Percentiles rank a stretch among this genome's conserved stretches.
Evolutionary conservation across 2,888 invertebrate species (phyloP).

Genomic region (Drosophila falleni): DNA sequence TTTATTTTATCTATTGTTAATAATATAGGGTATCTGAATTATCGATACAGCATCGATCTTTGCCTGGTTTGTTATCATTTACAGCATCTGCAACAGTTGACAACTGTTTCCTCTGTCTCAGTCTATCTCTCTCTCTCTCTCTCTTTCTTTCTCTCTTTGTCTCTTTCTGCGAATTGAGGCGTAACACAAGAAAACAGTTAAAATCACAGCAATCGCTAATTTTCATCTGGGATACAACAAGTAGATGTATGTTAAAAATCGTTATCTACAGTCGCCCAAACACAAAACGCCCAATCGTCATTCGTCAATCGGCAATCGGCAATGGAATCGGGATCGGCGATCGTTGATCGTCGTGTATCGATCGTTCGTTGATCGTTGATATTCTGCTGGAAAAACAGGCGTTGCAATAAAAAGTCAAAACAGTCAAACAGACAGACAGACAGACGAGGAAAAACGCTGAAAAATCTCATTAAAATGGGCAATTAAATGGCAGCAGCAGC

Average conservation of each 20-base stretch:
- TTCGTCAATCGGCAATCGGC: constrained; percentile 13
- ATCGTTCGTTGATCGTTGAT: constrained; percentile 25
- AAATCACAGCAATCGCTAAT: constrained; percentile 70
- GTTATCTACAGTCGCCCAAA: constrained; percentile 77
- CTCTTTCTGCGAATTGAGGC: neutral
- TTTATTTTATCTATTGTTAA: neutral
- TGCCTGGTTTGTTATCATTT: constrained; percentile 30
- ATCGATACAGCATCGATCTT: neutral
- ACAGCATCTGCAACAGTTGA: constrained; percentile 47
- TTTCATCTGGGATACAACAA: constrained; percentile 66
- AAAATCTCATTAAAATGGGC: constrained; percentile 82
- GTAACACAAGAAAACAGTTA: constrained; percentile 42
- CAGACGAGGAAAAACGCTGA: constrained; percentile 45
- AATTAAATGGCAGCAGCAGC: constrained; percentile 77
- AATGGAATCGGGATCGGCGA: neutral
- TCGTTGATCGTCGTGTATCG: constrained; percentile 12
- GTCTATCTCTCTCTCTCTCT: neutral
- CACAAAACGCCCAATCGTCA: constrained; percentile 70
- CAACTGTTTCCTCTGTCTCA: constrained; percentile 57
- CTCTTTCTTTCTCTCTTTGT: neutral
- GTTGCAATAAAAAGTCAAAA: constrained; percentile 45
- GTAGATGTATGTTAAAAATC: constrained; percentile 71
- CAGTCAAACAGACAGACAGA: constrained; percentile 16
- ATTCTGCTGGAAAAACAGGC: constrained; percentile 54
- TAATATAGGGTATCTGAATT: neutral